Evolutionary conservation across 2,797 vertebrate genomes (phyloP).

Genomic region (Lacerta viridis): DNA sequence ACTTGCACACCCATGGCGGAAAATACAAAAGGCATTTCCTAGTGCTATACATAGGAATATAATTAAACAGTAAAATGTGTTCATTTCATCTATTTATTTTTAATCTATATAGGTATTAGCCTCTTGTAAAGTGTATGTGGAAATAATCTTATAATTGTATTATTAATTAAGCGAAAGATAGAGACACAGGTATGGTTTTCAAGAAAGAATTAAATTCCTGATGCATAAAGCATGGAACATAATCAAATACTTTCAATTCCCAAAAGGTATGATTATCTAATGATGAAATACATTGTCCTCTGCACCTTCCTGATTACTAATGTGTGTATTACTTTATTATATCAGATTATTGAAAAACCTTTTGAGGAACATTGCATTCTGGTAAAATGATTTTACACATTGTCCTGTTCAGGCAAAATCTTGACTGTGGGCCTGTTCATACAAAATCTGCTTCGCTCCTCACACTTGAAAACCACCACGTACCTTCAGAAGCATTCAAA

Average conservation of each 20-base stretch:
- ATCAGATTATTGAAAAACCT: constrained; percentile 61
- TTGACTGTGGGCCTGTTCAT: neutral
- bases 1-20: constrained; percentile 19
- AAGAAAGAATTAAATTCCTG: constrained; percentile 76
- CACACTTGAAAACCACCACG: too few species aligned
- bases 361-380: constrained; percentile 49
- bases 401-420: constrained; percentile 52
- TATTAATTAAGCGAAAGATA: constrained; percentile 75
- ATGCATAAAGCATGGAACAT: constrained; percentile 71
- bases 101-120: neutral
- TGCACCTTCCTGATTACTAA: constrained; percentile 62
- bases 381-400: constrained; percentile 58
- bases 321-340: constrained; percentile 68
- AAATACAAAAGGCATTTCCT: neutral
- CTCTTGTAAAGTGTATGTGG: constrained; percentile 53
- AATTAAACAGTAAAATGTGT: neutral
- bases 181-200: constrained; percentile 69
- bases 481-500: too few species aligned
- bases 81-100: constrained; percentile 30
- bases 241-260: constrained; percentile 76
- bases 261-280: constrained; percentile 82
- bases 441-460: neutral
- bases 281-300: constrained; percentile 79
- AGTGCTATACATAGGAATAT: neutral
- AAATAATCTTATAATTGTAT: constrained; percentile 65